Evolutionary conservation across 2,888 invertebrate species (phyloP), one percentile per base, ranked within the genome.

Genomic region (Penaeus monodon): DNA sequence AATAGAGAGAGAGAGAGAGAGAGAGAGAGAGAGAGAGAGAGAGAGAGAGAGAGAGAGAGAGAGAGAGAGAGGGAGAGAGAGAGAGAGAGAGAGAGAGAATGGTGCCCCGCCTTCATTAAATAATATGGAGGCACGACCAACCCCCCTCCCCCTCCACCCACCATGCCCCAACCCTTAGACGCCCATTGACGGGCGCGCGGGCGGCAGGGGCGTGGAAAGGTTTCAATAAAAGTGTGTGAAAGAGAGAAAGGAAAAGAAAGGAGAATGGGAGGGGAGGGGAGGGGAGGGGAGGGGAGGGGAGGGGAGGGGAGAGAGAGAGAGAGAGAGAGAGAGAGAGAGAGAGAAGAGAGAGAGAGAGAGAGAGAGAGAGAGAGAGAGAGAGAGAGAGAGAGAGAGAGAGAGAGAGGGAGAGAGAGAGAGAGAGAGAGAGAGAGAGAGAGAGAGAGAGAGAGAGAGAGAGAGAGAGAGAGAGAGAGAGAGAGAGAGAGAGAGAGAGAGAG

Each of bases 321-420:
- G 70, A 70, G 70, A 70, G 70, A 70, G 70, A 70, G 70, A 70
- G 70, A 70, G 70, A 24, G n/a, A 68, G 70, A 68, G n/a, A 68
- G 70, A 22, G 2, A 29, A 79, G 79, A 79, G 79, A 79, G 64
- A 79, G 79, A 79, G 79, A 79, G 79, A 79, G 79, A 79, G 79
- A 79, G 79, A 79, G 79, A 79, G 79, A 79, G 79, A 79, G 79
- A 78, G 79, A 80, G 80, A 80, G 80, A 80, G 80, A 79, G 79
- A 79, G 79, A 79, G 79, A 79, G 79, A 79, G 79, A 79, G 63
- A 44, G 8, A 44, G 10, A 10, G 79, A 80, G 80, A 80, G 66
- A 80, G 80, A 57, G 57, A 57, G 57, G 17, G 57, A 57, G 33
- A 38, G 64, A 79, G 79, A 79, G 79, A 79, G 79, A 79, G 7